Evolutionary conservation across 2,113 vertebrate genomes (phyloP), one percentile per base, ranked within the genome.

Genomic region (Cyanoderma ruficeps): DNA sequence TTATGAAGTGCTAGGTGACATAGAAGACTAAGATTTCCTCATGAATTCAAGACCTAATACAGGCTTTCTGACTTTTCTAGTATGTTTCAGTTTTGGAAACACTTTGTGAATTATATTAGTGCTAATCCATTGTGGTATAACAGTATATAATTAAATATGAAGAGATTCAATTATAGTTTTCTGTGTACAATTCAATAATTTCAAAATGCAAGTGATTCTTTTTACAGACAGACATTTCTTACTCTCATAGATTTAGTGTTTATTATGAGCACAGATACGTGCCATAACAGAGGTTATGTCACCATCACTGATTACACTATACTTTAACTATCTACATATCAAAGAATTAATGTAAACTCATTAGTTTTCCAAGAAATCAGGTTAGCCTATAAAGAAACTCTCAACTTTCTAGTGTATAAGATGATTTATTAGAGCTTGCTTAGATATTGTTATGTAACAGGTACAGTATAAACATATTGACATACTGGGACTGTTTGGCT

Each of bases 81-180:
- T 37, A 7, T 52, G 23, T 81, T 94, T 95, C 47, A 78, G 15
- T 81, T 90, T 33, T 83, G 76, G 52, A 93, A 94, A 77, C 30
- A 90, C 46, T 93, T 83, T 86, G 17, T 63, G 35, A 80, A 81
- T 71, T 87, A 42, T 81, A 61, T 93, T 95, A 77, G 30, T 75
- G n/a, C 11, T 94, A 94, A 95, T 93, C 75, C 76, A 61, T 27
- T 86, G 41, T 71, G 68, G 76, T 49, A 83, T 89, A 93, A 83
- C 41, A 90, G 23, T 50, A 75, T 87, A 49, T 70, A 90, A 90
- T 72, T 70, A 63, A 82, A 80, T 71, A 86, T 37, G 21, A 83
- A 83, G 65, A 92, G 50, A 86, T 86, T 72, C 20, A 96, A 68
- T 94, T 90, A 86, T 25, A 20, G 12, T 33, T 94, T 88, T 61